Percentiles rank a stretch among this genome's conserved stretches.
Conservation (phyloP, 2,797 vertebrate species). For the Euthynnus affinis region DNA sequence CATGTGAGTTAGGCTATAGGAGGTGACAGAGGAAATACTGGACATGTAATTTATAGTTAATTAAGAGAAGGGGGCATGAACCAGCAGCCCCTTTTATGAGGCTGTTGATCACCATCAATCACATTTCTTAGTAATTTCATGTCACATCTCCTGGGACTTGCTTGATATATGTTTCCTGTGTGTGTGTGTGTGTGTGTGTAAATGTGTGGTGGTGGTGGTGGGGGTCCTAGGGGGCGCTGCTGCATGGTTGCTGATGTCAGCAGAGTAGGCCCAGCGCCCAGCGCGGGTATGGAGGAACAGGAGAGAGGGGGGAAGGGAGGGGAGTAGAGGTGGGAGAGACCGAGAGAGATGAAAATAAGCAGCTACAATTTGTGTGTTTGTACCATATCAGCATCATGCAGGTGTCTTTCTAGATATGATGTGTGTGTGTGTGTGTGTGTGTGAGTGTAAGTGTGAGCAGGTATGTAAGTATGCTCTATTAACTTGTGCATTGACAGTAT, state of each 20-base stretch:
- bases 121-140: conserved; percentile 62
- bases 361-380: conserved; percentile 27
- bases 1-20: conserved; percentile 15
- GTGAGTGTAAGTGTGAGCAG: conserved; percentile 5
- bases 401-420: conserved; percentile 63
- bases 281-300: conserved; percentile 49
- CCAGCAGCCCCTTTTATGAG: conserved; percentile 46
- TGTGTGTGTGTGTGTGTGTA: conserved; percentile 35
- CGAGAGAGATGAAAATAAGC: conserved; percentile 50
- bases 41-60: conserved; percentile 68
- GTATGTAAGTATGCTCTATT: conserved; percentile 19
- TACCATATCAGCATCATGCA: conserved; percentile 72
- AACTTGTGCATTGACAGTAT: conserved; percentile 29
- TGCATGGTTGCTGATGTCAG: conserved; percentile 87
- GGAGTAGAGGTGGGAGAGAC: conserved; percentile 38
- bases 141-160: conserved; percentile 53
- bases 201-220: conserved; percentile 29
- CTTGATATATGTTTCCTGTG: conserved; percentile 59
- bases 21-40: conserved; percentile 28
- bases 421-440: conserved; percentile 13
- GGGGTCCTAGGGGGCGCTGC: conserved; percentile 69
- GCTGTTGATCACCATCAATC: conserved; percentile 67
- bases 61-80: conserved; percentile 59
- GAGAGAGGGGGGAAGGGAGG: conserved; percentile 26
- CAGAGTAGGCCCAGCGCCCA: conserved; percentile 76